Evolutionary conservation across 2,113 vertebrate genomes (phyloP), one percentile per base, ranked within the genome.

Genomic region (Vanacampus margaritifer): DNA sequence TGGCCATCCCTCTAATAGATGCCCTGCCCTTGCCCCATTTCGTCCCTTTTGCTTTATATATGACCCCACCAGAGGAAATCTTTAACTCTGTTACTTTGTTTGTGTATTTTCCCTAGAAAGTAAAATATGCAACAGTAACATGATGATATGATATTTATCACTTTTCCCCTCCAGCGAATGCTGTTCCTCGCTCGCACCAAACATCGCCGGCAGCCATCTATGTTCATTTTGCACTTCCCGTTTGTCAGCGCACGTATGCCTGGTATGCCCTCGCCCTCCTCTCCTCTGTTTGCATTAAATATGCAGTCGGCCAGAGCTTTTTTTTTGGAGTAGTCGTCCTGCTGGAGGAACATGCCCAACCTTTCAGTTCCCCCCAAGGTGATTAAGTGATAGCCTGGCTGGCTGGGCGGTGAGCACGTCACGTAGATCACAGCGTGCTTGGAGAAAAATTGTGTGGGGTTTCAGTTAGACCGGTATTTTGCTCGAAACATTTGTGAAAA

Each of bases 211-310:
- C 14, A 19, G 54, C 26, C 26, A 32, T 57, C 2, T 16, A 16
- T 54, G 51, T 68, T 37, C 58, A 69, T 58, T 62, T 50, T 67
- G 51, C 32, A 56, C 65, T 68, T 56, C 59, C 67, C 63, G 26
- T 32, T 17, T 32, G 54, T 57, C 69, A 8, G 67, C 73, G 79
- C 76, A 75, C 74, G 73, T 74, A 68, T 82, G 67, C 59, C 60
- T 67, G 62, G 58, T 54, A 59, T 45, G 59, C 69, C 36, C 69
- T 65, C 71, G 10, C 72, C 46, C 57, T 50, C 50, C 26, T 46
- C 72, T 79, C 68, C 69, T 79, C 79, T 79, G 68, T 79, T 65
- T 41, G 43, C 66, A 81, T 90, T 84, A 86, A 83, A 85, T 73
- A 86, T 88, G 72, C 72, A 87, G 68, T 64, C 39, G 64, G 62